Evolutionary conservation across 2,797 vertebrate species (phyloP), one percentile per base, ranked within the genome.

Genomic region (Pyrocephalus nanus): DNA sequence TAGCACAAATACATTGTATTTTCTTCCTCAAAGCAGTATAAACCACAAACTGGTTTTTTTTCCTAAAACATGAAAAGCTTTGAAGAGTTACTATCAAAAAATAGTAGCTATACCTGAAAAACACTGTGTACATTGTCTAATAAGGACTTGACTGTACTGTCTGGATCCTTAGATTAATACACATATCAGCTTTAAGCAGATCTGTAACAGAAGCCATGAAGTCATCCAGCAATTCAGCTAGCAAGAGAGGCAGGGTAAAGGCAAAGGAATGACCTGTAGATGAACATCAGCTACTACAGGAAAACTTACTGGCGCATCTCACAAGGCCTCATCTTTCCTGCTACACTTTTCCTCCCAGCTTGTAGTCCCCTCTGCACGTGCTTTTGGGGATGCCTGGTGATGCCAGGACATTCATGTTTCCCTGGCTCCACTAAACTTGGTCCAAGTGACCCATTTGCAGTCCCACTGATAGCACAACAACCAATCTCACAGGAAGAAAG

Each of bases 281-380:
- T 48, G 4, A 67, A 21, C 12, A 26, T 32, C 7, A 25, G 0
- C 72, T 54, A n/a, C 43, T 51, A 15, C 34, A 34, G 23, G 34
- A 92, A 69, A 62, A 26, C 17, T 69, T 75, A 15, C 11, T 60
- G 10, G 10, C 26, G 0, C 32, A 38, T 9, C 8, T 22, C 40
- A 74, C 23, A 45, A 47, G 47, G 45, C 11, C 32, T 86, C 58
- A 62, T 8, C 15, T 62, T 72, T 81, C 32, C 43, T 54, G 2
- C 9, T 47, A 13, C 5, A 15, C 4, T 40, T 78, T 27, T 22
- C 22, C 16, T 14, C 12, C 29, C 50, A 45, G 18, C 38, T 34
- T 70, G 34, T 36, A 34, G 22, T 57, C 2, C 14, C 25, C 14
- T 2, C 0, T 0, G 0, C 15, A 26, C 15, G 9, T 12, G 23